These are phyloP conservation scores for Phyllotreta cruciferae DNA, from an alignment of 2,888 invertebrate species.

Conservation along the genomic window DNA sequence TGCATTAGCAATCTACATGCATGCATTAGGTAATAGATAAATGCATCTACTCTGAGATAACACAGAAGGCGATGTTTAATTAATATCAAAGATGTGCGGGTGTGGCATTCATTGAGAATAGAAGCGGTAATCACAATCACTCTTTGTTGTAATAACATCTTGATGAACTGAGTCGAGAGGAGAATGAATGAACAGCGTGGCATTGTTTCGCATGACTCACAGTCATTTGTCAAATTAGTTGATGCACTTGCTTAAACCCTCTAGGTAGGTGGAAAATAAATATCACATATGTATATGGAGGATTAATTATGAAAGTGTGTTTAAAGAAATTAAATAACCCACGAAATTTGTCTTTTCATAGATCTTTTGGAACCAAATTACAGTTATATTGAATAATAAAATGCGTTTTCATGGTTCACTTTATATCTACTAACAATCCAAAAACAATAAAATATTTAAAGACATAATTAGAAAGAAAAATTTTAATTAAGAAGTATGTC, in stretches of 20 bases:
- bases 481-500: background rate
- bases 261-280: too few relatives aligned
- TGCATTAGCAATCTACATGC: background rate
- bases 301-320: background rate
- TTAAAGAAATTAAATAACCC: too few relatives aligned
- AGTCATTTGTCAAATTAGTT: conserved; percentile 4
- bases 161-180: conserved; percentile 1
- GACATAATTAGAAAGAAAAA: background rate
- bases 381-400: too few relatives aligned
- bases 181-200: background rate
- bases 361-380: too few relatives aligned
- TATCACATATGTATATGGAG: background rate
- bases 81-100: conserved; percentile 6
- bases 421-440: too few relatives aligned
- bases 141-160: conserved; percentile 14
- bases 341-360: too few relatives aligned
- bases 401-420: too few relatives aligned
- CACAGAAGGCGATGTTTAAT: conserved; percentile 10
- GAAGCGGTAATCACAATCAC: conserved; percentile 16
- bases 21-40: conserved; percentile 16
- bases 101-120: background rate
- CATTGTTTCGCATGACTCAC: background rate
- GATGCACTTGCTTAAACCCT: background rate
- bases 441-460: too few relatives aligned
- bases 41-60: conserved; percentile 1